Evolutionary conservation across 2,888 invertebrate species (phyloP), one percentile per base, ranked within the genome.

Genomic region (Thymelicus lineola): DNA sequence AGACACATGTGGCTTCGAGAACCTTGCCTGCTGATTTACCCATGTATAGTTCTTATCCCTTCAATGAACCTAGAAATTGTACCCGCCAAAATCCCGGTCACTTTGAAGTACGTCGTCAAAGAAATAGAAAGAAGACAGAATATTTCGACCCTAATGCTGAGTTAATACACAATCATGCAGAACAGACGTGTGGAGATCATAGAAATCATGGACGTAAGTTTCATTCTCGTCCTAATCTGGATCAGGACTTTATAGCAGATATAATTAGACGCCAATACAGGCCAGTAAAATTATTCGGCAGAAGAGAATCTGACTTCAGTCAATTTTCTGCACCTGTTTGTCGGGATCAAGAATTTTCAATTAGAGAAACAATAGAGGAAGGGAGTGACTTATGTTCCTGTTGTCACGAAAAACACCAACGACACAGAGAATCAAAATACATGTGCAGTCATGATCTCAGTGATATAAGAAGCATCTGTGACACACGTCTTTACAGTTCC

Each of bases 311-410:
- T 6, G 85, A 84, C 35, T 73, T 87, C 0, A 93, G 91, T 73
- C 90, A 91, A 74, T 83, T 91, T 72, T 90, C 92, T 17, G 88
- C 85, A 7, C 93, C 93, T 4, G 79, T 91, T 48, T 93, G 93
- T 71, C 87, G 90, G 9, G 93, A 93, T 72, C 85, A 85, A 67
- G 88, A 89, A 67, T 86, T 77, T 76, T 72, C 80, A 1, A 48
- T 81, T 3, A 77, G 77, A 20, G 80, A 87, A 17, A 76, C 85
- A 35, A 74, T 86, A 65, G 75, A 78, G 67, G 82, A 85, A 63
- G 84, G 81, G 14, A 76, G 79, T 42, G 85, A 89, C 60, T 73
- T 88, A 66, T 90, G 88, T 73, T 88, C 87, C 15, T 89, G 89
- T 76, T 86, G 85, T 74, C 82, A 80, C 70, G 80, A 82, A 42